Evolutionary conservation across 92 coral and sea anemone genomes (phyloP), one percentile per base, ranked within the genome.

Genomic region (Porites divaricata): DNA sequence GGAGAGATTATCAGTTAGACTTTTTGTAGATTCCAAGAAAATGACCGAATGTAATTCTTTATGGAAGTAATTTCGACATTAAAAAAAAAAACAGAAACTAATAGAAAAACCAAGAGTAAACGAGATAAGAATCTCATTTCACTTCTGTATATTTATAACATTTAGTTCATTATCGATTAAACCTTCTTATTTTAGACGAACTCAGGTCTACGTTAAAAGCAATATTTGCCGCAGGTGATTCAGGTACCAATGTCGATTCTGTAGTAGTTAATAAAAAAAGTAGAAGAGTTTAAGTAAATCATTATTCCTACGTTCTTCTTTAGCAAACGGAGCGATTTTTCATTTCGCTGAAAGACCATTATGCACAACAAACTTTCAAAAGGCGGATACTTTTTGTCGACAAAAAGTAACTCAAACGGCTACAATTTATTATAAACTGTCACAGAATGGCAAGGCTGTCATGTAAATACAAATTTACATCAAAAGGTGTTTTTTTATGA

Each of bases 381-480:
- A 75, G 79, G 79, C 79, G 67, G 79, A 9, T 50, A 75, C 19
- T 54, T 58, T 57, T 75, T 57, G 67, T 75, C 67, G 79, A 54
- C 4, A 28, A 28, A 75, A 74, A 58, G 50, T 25, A 26, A 75
- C 79, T 75, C 62, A 56, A 75, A 75, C 65, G 51, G n/a, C 10
- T 74, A 20, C 16, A 54, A 53, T 21, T 19, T 19, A 63, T 21
- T 53, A 74, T 20, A 13, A n/a, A 74, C 10, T 19, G 57, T 13
- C 16, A 70, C 9, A 52, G 24, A n/a, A 13, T 5, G 41, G 59
- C 26, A 74, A 74, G 20, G 24, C 24, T 54, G 77, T 50, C 45
- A 35, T 35, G 45, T 35, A 35, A 73, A 72, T n/a, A 21, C 59
- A 11, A 11, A 54, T 54, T 15, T 54, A 54, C 59, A 54, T 9